Evolutionary conservation across 2,888 invertebrate species (phyloP).

Genomic region (Acanthosepion pharaonis): DNA sequence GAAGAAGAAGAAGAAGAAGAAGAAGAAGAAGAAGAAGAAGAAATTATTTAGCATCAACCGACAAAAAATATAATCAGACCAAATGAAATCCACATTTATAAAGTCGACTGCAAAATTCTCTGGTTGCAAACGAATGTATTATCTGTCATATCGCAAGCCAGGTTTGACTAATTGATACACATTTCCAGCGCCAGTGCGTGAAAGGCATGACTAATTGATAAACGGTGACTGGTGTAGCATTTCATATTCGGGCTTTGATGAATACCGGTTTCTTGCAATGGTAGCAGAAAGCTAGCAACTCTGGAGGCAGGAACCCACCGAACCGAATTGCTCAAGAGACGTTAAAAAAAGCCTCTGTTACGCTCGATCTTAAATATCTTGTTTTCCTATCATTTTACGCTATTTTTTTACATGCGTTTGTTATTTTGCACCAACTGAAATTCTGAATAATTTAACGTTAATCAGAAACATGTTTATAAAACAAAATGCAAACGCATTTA

Average conservation of each 20-base stretch:
- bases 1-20: no score
- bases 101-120: background rate
- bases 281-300: background rate
- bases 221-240: background rate
- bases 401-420: no score
- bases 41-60: background rate
- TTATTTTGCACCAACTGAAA: no score
- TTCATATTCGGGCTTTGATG: background rate
- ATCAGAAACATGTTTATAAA: no score
- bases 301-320: background rate
- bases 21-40: no score
- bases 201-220: conserved; percentile 33
- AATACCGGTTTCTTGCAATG: background rate
- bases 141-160: background rate
- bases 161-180: background rate
- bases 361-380: background rate
- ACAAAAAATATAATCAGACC: background rate
- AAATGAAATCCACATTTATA: background rate
- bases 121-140: background rate
- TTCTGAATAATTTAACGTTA: no score
- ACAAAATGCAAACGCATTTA: no score
- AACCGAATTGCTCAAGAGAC: background rate
- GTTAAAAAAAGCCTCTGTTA: background rate
- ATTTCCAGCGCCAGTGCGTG: background rate
- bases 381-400: background rate